These are phyloP conservation scores for Stenolophus ochropezus DNA, from an alignment of 2,888 invertebrate genomes.

Conservation along the genomic window DNA sequence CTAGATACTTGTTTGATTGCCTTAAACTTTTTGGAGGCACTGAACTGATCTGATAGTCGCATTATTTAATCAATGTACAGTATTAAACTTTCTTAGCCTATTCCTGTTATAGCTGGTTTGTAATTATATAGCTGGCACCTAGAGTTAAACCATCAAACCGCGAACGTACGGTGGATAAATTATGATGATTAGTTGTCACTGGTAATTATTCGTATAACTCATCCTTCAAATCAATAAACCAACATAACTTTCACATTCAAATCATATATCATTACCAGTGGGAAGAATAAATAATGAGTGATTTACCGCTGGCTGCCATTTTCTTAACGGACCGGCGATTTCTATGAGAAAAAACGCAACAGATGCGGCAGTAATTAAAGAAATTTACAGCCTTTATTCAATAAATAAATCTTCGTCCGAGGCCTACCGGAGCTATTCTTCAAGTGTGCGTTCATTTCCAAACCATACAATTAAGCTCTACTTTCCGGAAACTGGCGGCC, in stretches of 20 bases:
- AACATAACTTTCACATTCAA: conserved; percentile 10
- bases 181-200: conserved; percentile 46
- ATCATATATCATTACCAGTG: conserved; percentile 34
- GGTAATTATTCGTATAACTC: conserved; percentile 35
- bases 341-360: conserved; percentile 34
- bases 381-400: conserved; percentile 55
- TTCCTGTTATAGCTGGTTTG: background rate
- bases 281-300: conserved; percentile 34
- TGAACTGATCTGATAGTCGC: no score
- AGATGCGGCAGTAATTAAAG: conserved; percentile 53
- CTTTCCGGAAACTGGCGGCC: conserved; percentile 39
- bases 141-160: background rate
- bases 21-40: no score
- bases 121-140: conserved; percentile 12
- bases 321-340: conserved; percentile 12
- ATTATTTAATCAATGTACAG: no score
- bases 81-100: no score
- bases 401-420: conserved; percentile 51
- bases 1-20: no score
- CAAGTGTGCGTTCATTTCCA: conserved; percentile 53
- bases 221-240: conserved; percentile 12
- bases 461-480: conserved; percentile 56
- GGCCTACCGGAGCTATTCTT: conserved; percentile 19
- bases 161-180: conserved; percentile 44
- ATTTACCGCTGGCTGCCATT: conserved; percentile 9